Base-by-base conservation (phyloP, 1,140 invertebrate species). In the Lutraria rhynchaena region DNA sequence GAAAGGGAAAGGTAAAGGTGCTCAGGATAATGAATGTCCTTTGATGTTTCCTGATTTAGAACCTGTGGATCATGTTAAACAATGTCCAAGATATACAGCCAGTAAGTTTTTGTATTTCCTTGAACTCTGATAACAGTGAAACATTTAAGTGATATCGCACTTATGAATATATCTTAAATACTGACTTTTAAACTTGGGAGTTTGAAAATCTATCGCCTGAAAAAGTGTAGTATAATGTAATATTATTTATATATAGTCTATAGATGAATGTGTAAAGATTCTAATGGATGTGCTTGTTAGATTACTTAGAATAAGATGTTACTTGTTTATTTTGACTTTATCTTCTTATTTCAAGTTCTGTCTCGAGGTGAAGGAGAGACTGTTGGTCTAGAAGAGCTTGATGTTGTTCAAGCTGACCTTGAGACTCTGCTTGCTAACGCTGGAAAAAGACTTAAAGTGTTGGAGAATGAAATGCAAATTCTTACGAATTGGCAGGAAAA, bases 341-440 rank as follows among this genome's bases (percentile, higher is more conserved):
- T 41, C 37, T 41, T 7, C 37, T 46, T 69, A 17, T 44, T 58
- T 67, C 61, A 80, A 91, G 94, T 96, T 58, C 86, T 96, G 37
- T 92, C 93, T 49, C 93, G 95, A 19, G 89, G 92, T 46, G 87
- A 93, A 19, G 94, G 95, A 37, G 95, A 95, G 74, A 94, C 94
- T 41, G 92, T 96, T 53, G 85, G 85, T 7, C 78, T 96, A 91
- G 97, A 98, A 83, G 97, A 98, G 89, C 92, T 98, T 17, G 97
- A 98, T 90, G 93, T 94, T 0, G 92, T 98, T 11, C 97, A 99
- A 89, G 89, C 95, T 51, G 97, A 98, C 90, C 91, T 98, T 15
- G 97, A 99, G 92, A 95, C 95, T 49, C 91, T 98, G 31, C 93
- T 98, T 9, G 96, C 96, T 0, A 95, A 95, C 55, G 95, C 96